These are phyloP conservation scores for Rapana venosa DNA, from an alignment of 2,888 invertebrate species.

Conservation along the genomic window DNA sequence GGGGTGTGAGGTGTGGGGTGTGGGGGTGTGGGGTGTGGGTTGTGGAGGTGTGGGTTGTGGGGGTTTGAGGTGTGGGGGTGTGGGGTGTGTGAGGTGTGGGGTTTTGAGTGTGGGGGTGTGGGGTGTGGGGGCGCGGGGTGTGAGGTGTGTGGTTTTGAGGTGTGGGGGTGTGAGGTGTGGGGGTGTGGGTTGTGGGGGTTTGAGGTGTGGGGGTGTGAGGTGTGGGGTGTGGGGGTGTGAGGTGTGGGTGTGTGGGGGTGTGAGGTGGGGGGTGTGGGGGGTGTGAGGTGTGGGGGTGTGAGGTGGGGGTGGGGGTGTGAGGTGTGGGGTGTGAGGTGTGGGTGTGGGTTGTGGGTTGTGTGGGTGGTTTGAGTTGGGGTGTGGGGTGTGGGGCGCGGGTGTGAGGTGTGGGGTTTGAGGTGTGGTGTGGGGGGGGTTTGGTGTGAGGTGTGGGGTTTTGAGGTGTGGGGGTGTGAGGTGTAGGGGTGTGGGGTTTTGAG, in stretches of 20 bases:
- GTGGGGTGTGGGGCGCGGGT: no score
- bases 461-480: background rate
- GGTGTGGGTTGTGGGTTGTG: no score
- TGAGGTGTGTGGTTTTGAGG: background rate
- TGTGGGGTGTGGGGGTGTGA: background rate
- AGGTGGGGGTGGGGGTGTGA: no score
- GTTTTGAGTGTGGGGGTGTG: background rate
- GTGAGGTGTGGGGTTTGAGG: no score
- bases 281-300: no score
- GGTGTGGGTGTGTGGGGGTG: background rate
- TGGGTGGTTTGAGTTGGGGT: no score
- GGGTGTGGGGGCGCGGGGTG: background rate
- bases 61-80: background rate
- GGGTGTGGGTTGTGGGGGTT: background rate
- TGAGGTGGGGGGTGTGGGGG: background rate
- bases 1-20: no score
- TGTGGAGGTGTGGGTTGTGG: background rate
- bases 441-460: background rate
- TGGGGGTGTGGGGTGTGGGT: no score
- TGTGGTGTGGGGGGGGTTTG: background rate
- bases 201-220: background rate
- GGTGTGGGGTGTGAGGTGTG: no score
- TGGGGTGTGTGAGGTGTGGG: no score
- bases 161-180: background rate
- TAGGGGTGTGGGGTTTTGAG: background rate